A percentile compares a stretch with the other conserved stretches of the same genome.
Conservation (phyloP, 2,888 invertebrate species). For the Leptinotarsa tumamoca region DNA sequence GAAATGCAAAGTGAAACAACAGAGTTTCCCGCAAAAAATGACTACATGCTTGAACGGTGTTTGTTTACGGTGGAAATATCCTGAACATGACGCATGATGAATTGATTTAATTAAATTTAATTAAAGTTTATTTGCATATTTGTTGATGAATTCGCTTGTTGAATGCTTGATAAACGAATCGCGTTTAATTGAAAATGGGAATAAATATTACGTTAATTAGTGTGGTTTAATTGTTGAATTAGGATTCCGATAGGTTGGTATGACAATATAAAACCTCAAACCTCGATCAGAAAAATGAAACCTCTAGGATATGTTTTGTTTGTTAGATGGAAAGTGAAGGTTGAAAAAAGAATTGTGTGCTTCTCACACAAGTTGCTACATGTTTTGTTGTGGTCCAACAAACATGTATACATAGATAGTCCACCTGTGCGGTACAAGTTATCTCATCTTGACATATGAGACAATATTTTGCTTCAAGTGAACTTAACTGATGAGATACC, state of each 20-base stretch:
- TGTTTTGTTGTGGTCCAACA: too few species aligned
- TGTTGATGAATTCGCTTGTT: conserved; percentile 43
- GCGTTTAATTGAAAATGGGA: conserved; percentile 10
- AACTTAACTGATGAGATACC: too few species aligned
- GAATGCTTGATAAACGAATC: conserved; percentile 37
- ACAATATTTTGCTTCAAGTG: too few species aligned
- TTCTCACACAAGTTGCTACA: too few species aligned
- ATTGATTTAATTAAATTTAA: conserved; percentile 48
- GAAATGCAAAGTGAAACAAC: conserved; percentile 51
- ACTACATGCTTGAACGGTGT: conserved; percentile 33
- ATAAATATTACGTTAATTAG: neutral
- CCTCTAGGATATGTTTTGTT: neutral
- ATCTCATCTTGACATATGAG: too few species aligned
- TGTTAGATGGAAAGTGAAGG: too few species aligned
- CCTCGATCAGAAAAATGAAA: too few species aligned
- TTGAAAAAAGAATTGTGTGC: too few species aligned
- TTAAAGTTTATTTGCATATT: conserved; percentile 49
- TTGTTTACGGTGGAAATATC: conserved; percentile 33
- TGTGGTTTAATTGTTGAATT: neutral
- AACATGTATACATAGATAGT: too few species aligned
- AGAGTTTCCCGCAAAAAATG: conserved; percentile 38
- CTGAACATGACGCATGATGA: conserved; percentile 36
- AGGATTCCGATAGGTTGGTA: neutral
- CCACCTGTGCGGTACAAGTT: too few species aligned
- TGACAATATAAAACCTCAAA: neutral